Evolutionary conservation across 2,888 invertebrate genomes (phyloP).

Genomic region (Xestia rhomboidea): DNA sequence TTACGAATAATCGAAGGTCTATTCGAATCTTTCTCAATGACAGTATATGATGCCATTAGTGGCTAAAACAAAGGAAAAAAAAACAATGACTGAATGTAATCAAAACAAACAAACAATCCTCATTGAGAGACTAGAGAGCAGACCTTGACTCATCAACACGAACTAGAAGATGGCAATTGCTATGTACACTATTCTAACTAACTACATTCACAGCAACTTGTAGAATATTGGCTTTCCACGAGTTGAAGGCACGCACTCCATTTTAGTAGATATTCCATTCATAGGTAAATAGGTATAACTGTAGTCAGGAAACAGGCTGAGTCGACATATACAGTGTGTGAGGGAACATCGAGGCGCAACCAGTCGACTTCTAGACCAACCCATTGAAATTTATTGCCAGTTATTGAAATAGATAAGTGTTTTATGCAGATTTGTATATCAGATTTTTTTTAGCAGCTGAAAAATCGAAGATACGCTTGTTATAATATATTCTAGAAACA

Average conservation of each 20-base stretch:
- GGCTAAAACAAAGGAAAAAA: conserved; percentile 10
- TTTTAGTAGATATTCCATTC: conserved; percentile 40
- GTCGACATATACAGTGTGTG: conserved; percentile 14
- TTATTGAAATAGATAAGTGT: neutral
- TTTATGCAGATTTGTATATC: neutral
- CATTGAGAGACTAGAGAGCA: conserved; percentile 26
- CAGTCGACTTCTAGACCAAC: neutral
- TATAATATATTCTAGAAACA: neutral
- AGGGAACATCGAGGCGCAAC: neutral
- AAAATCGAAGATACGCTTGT: neutral
- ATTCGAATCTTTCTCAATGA: neutral
- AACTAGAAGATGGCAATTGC: conserved; percentile 12
- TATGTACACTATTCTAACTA: conserved; percentile 17
- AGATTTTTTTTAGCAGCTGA: neutral
- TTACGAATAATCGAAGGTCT: neutral
- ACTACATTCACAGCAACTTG: conserved; percentile 36
- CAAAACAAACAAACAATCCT: conserved; percentile 13
- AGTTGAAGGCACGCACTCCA: conserved; percentile 27
- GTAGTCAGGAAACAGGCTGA: conserved; percentile 20
- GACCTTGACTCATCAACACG: conserved; percentile 9
- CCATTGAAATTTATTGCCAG: neutral
- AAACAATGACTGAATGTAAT: conserved; percentile 4
- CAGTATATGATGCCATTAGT: neutral
- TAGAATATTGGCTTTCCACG: conserved; percentile 47
- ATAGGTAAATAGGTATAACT: conserved; percentile 25